Base-by-base conservation (phyloP, 1,140 invertebrate genomes). In the Whitmania pigra region DNA sequence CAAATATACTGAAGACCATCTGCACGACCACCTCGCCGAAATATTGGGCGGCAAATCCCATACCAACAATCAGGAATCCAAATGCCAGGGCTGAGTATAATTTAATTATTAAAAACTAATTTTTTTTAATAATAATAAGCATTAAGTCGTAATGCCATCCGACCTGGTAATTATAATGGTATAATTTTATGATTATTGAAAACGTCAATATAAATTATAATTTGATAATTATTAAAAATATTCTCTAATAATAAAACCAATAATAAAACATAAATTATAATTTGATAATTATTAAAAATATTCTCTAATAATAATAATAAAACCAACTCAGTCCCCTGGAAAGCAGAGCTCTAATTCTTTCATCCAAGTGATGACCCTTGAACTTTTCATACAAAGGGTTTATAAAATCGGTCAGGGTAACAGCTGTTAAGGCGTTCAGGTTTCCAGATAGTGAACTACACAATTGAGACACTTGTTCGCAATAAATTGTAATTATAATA, bases 371-470 rank as follows among this genome's bases (percentile, higher is more conserved):
- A 22, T 88, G 85, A n/a, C 86, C 86, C 27, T 67, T 71, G 11
- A 87, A 87, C 54, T 86, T 86, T 36, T 72, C 74, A 67, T 63
- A n/a, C 63, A 75, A 71, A 6, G 88, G 87, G 54, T 85, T 86
- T 0, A 92, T 81, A 67, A 94, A 86, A 81, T 95, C 93, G 80
- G 94, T 88, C 76, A 91, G 87, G 3, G 89, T 89, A 9, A 94
- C 90, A 0, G 92, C 92, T 0, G 92, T 89, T 66, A 96, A 80
- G 0, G 92, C 93, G 79, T 94, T 95, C 54, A 95, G 80, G 18
- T 92, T 91, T 25, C 90, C 91, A 0, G 92, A 92, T 2, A 96
- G 90, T 2, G 93, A 94, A 77, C 91, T 93, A 79, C 40, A 74
- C 40, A 74, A 71, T 53, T 49, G 27, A 63, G 49, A 66, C 54